These are phyloP conservation scores for Himalopsyche kuldschensis DNA, from an alignment of 2,888 invertebrate species.

Conservation along the genomic window DNA sequence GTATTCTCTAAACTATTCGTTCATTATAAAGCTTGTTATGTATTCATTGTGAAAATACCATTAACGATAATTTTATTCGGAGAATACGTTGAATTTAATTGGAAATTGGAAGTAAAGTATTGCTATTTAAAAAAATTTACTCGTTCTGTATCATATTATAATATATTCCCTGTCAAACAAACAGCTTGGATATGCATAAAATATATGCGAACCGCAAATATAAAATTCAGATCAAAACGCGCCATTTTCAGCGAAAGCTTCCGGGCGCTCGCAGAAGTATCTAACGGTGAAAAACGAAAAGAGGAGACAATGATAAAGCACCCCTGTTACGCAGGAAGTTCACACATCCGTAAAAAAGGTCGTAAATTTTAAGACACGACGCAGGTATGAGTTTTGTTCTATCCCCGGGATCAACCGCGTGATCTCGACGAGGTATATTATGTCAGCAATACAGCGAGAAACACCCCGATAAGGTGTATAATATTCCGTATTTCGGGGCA, in stretches of 20 bases:
- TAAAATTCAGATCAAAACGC: conserved; percentile 37
- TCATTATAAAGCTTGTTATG: too few relatives aligned
- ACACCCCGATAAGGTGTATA: background rate
- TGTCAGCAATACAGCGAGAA: background rate
- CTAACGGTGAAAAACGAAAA: conserved; percentile 21
- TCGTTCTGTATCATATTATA: background rate
- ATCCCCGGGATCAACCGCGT: background rate
- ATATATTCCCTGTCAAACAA: conserved; percentile 34
- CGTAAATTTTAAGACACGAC: conserved; percentile 37
- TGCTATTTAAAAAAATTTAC: too few relatives aligned
- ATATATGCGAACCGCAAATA: conserved; percentile 33
- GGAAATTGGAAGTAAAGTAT: too few relatives aligned
- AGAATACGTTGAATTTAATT: too few relatives aligned
- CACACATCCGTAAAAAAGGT: conserved; percentile 38
- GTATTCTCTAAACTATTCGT: too few relatives aligned
- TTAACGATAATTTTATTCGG: too few relatives aligned
- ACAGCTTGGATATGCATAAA: conserved; percentile 35
- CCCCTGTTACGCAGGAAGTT: conserved; percentile 36
- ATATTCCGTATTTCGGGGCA: background rate
- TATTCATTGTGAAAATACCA: too few relatives aligned
- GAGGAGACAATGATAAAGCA: conserved; percentile 37
- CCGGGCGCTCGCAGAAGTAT: background rate
- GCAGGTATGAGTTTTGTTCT: conserved; percentile 25
- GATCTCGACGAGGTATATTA: background rate
- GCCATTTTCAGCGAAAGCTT: conserved; percentile 16